Evolutionary conservation across 1,140 invertebrate species (phyloP), one percentile per base, ranked within the genome.

Genomic region (Chymomyza costata): DNA sequence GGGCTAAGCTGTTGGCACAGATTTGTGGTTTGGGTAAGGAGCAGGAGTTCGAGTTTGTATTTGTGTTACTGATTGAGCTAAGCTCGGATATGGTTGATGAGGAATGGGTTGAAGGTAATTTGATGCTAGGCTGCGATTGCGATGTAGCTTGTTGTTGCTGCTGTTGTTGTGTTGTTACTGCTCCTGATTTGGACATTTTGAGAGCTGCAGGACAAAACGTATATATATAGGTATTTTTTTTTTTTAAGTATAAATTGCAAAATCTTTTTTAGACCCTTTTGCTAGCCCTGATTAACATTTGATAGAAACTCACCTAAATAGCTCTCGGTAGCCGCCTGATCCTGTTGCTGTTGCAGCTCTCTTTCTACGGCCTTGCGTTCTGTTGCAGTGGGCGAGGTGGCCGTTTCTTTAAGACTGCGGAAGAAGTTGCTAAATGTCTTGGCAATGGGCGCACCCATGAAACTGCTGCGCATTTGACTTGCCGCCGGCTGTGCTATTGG

Each of bases 371-470:
- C 21, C 11, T 28, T 15, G 1, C 62, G 38, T 13, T 3, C 18
- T 3, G 25, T 58, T 58, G 19, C 32, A 63, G 5, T 11, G 31
- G 11, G 60, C 16, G 53, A 47, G 55, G 41, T 47, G 3, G 46
- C 55, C 32, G 59, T 65, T 10, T 85, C 83, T 45, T 80, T 85
- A 3, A 85, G 65, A 43, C 67, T 83, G 38, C 82, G 74, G 65
- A 85, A 85, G 61, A 85, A 85, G 44, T 85, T 85, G 6, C 65
- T 74, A 32, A 85, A 85, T 0, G 83, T 85, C 43, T 85, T 84
- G 5, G 78, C 82, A 11, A 85, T 74, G 2, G 83, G 83, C 6
- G 71, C 83, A 15, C 59, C 58, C 49, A 83, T 74, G 32, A 85
- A 85, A 0, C 80, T 69, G 6, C 57, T 82, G 34, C 73, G 73